These are phyloP conservation scores for Trinectes maculatus DNA, from an alignment of 2,113 vertebrate species.

Conservation along the genomic window DNA sequence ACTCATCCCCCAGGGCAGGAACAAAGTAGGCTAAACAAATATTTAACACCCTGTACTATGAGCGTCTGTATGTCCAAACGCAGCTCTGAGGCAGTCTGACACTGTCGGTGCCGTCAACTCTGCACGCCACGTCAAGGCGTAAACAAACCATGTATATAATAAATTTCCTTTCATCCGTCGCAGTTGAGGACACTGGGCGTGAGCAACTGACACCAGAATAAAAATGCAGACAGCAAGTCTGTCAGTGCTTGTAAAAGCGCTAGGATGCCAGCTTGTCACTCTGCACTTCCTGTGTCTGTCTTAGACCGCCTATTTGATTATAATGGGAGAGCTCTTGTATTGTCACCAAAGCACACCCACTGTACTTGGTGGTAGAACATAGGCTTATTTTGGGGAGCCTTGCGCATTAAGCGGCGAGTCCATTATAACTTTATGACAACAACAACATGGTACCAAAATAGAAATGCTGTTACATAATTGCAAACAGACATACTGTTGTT, in stretches of 20 bases:
- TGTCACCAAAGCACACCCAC: conserved; percentile 40
- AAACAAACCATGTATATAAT: conserved; percentile 30
- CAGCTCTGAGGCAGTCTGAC: neutral
- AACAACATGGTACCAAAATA: neutral
- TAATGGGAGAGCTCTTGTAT: conserved; percentile 32
- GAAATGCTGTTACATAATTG: neutral
- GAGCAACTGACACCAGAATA: conserved; percentile 7
- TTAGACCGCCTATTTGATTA: conserved; percentile 52
- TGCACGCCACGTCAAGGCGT: conserved; percentile 19
- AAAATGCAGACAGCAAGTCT: conserved; percentile 33
- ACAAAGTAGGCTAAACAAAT: conserved; percentile 27
- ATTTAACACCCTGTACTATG: conserved; percentile 1
- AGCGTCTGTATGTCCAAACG: neutral
- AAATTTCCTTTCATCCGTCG: conserved; percentile 22
- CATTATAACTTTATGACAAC: conserved; percentile 15
- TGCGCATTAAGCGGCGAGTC: neutral
- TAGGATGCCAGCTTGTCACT: conserved; percentile 35
- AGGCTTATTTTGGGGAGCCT: conserved; percentile 29
- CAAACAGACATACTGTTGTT: neutral
- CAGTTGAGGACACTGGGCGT: conserved; percentile 20
- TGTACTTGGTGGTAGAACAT: conserved; percentile 35
- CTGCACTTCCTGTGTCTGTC: conserved; percentile 18
- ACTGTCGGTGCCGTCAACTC: conserved; percentile 19
- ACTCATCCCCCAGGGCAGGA: conserved; percentile 1
- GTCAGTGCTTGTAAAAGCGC: conserved; percentile 14